phyloP scores from a whole-genome alignment of 2,797 vertebrate species.

The Scomberomorus guttatus region DNA sequence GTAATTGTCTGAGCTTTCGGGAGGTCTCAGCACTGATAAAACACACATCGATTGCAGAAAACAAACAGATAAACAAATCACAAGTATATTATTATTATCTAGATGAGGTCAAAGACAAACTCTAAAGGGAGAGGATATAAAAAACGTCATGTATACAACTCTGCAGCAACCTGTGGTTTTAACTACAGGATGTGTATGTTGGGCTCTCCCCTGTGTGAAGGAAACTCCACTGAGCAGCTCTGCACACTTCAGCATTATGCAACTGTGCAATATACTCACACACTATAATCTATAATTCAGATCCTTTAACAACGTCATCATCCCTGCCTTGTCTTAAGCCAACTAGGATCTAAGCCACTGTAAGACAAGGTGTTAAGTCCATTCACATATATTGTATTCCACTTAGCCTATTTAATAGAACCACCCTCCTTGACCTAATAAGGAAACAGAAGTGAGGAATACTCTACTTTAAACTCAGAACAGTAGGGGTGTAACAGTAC shows the following conservation, averaged over 20 bases:
- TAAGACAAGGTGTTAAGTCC: conserved; percentile 54
- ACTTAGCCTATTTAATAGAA: conserved; percentile 69
- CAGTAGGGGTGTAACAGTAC: no score
- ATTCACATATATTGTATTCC: conserved; percentile 51
- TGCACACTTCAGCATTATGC: conserved; percentile 44
- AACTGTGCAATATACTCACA: conserved; percentile 52
- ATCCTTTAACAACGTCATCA: conserved; percentile 70
- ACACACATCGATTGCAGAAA: conserved; percentile 43
- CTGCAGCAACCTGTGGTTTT: conserved; percentile 43
- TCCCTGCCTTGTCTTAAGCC: conserved; percentile 70
- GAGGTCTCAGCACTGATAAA: conserved; percentile 63
- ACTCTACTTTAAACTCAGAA: neutral
- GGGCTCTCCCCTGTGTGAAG: conserved; percentile 37
- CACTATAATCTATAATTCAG: conserved; percentile 79
- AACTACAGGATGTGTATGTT: conserved; percentile 73
- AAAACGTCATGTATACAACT: conserved; percentile 25
- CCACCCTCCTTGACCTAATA: conserved; percentile 72
- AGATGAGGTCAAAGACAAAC: no score
- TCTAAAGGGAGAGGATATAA: no score
- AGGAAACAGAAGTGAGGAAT: conserved; percentile 49
- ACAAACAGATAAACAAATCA: conserved; percentile 28
- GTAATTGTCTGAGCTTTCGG: conserved; percentile 60
- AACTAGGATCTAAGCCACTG: conserved; percentile 67
- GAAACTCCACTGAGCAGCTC: conserved; percentile 49
- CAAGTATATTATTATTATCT: no score